Evolutionary conservation across 1,140 invertebrate species (phyloP).

Genomic region (Magallana ariakensis): DNA sequence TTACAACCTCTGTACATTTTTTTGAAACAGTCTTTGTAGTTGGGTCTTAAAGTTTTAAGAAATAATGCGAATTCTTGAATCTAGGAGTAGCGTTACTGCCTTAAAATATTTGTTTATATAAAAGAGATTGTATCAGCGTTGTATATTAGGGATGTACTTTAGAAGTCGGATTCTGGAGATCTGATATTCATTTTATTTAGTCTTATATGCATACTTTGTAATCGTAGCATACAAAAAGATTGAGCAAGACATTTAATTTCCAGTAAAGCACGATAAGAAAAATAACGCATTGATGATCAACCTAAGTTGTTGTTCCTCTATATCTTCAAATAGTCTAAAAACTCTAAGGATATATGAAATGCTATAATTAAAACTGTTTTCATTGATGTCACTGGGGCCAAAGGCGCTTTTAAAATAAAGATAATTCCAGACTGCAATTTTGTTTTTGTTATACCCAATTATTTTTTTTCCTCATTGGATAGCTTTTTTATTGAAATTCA

Average conservation of each 20-base stretch:
- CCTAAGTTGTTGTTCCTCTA: background rate
- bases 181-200: slow-evolving; percentile 20
- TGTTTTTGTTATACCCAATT: no score
- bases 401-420: no score
- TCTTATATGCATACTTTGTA: slow-evolving; percentile 23
- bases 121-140: slow-evolving; percentile 3
- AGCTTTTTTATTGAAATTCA: no score
- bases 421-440: no score
- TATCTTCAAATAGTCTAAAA: background rate
- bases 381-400: no score
- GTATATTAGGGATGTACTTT: slow-evolving; percentile 36
- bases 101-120: slow-evolving; percentile 35
- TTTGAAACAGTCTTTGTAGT: slow-evolving; percentile 4
- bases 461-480: no score
- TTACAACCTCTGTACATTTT: slow-evolving; percentile 5
- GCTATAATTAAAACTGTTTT: no score
- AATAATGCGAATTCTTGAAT: slow-evolving; percentile 20
- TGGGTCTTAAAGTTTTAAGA: background rate
- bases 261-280: background rate
- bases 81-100: slow-evolving; percentile 18
- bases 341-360: no score
- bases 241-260: slow-evolving; percentile 19
- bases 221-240: slow-evolving; percentile 19
- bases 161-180: background rate
- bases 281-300: background rate